Percentiles rank a stretch among this genome's conserved stretches.
phyloP scores from a whole-genome alignment of 2,888 invertebrate species.

The Lasioglossum zephyrum region DNA sequence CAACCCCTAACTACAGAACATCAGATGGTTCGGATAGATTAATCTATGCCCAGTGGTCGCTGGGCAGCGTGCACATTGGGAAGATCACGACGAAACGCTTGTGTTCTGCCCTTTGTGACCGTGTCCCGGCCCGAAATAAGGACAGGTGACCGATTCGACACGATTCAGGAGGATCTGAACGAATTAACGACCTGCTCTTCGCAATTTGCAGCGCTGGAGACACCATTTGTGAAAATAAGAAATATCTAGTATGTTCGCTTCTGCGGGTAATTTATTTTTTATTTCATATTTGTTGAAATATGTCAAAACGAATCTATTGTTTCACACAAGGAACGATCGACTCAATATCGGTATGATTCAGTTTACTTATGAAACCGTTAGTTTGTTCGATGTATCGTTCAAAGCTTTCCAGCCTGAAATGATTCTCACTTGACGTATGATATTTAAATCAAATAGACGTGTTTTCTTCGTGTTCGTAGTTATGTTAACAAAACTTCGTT shows the following conservation, averaged over 20 bases:
- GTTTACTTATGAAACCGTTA: too few relatives aligned
- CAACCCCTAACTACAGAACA: conserved; percentile 70
- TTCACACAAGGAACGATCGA: too few relatives aligned
- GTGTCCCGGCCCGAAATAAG: conserved; percentile 40
- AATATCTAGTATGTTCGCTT: neutral
- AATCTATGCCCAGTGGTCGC: conserved; percentile 62
- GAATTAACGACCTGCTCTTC: conserved; percentile 10
- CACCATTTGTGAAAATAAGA: neutral
- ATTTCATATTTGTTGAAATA: neutral
- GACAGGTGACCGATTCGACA: conserved; percentile 43
- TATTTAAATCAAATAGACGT: too few relatives aligned
- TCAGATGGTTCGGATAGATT: conserved; percentile 71
- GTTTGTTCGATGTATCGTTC: too few relatives aligned
- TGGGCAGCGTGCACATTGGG: conserved; percentile 20
- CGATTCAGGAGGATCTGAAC: neutral
- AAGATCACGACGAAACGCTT: conserved; percentile 41
- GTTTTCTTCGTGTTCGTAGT: too few relatives aligned
- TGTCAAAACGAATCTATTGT: too few relatives aligned
- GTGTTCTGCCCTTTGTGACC: conserved; percentile 30
- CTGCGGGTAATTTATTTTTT: neutral
- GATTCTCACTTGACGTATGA: too few relatives aligned
- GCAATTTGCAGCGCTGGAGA: neutral
- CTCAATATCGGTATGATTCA: too few relatives aligned
- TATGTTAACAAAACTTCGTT: too few relatives aligned
- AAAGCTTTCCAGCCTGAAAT: too few relatives aligned